Evolutionary conservation across 2,888 invertebrate species (phyloP), one percentile per base, ranked within the genome.

Genomic region (Meganola albula): DNA sequence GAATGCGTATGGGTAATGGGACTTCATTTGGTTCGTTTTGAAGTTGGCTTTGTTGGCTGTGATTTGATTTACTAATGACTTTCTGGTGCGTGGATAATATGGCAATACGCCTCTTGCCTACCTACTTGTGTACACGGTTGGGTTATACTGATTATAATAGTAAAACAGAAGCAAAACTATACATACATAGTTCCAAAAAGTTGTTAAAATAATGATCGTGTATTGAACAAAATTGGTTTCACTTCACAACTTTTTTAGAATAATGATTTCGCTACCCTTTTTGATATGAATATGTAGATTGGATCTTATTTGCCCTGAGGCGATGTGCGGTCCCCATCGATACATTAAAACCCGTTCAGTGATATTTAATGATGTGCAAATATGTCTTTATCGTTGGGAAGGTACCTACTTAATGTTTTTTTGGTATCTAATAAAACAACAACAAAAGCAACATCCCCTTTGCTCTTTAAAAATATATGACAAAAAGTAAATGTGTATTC

Each of bases 21-120:
- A 54, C 56, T 56, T 61, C 50, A 59, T 63, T 60, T 58, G 44
- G 53, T 45, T 33, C 44, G 51, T 55, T 64, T 57, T 51, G 40
- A 58, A 62, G 39, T 51, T 34, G 10, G 37, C 32, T 45, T 41
- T 36, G 35, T 36, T 27, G 30, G 32, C 12, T 48, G 13, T 37
- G 38, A 44, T 49, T 43, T 51, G 48, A 51, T 49, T 41, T 40
- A 26, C 34, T 40, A 37, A 42, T 48, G 32, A 38, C 12, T 41
- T 37, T 41, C 31, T 10, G 34, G 20, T 20, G 4, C 8, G 23
- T 31, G 10, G 5, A 22, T 29, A 18, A n/a, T 14, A 4, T 2
- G n/a, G n/a, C n/a, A n/a, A n/a, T n/a, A n/a, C n/a, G n/a, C n/a
- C n/a, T n/a, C n/a, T n/a, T n/a, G n/a, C n/a, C n/a, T n/a, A n/a